Evolutionary conservation across 1,140 invertebrate genomes (phyloP).

Genomic region (Berghia stephanieae): DNA sequence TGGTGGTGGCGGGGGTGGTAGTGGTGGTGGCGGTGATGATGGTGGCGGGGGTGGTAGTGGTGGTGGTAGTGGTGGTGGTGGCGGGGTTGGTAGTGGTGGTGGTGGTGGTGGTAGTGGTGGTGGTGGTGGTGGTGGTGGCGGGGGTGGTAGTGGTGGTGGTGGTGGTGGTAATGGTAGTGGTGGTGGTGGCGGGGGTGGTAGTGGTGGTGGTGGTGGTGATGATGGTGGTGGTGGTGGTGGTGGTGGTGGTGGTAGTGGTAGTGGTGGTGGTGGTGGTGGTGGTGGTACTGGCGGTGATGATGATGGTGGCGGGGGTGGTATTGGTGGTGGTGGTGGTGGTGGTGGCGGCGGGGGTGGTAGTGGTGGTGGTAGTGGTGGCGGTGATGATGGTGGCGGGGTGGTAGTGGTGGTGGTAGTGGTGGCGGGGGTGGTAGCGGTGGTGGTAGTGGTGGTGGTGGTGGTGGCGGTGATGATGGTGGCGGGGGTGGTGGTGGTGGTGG

Average conservation of each 20-base stretch:
- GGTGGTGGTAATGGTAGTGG: too few species aligned
- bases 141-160: too few species aligned
- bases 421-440: background rate
- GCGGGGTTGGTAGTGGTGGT: background rate
- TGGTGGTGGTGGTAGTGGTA: conserved; percentile 3
- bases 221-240: background rate
- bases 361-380: background rate
- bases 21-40: background rate
- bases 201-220: background rate
- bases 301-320: background rate
- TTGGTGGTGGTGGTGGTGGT: background rate
- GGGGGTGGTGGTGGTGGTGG: background rate
- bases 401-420: background rate
- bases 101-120: conserved; percentile 5
- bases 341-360: background rate
- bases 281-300: background rate
- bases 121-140: background rate
- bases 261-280: background rate
- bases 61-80: background rate
- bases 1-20: background rate
- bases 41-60: background rate
- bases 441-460: background rate
- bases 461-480: background rate
- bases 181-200: too few species aligned
- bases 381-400: conserved; percentile 1